phyloP scores from a whole-genome alignment of 2,113 vertebrate genomes.

The Dipodomys stephensi region DNA sequence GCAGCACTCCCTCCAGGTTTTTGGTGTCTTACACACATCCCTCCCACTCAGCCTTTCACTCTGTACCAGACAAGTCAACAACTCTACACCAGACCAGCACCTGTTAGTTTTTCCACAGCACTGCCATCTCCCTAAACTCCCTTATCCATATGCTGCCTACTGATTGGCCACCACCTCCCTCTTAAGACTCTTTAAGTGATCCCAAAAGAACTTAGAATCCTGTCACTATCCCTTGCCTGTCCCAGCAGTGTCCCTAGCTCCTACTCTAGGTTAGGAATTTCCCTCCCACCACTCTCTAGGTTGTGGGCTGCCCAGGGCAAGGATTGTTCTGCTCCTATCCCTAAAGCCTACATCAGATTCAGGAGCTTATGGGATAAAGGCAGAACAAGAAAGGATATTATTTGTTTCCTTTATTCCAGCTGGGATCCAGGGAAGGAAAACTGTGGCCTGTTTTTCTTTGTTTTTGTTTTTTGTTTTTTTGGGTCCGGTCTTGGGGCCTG shows the following conservation, averaged over 20 bases:
- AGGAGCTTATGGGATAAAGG: neutral
- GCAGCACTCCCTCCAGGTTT: neutral
- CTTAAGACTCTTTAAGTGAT: neutral
- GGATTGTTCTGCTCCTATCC: neutral
- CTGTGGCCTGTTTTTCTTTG: neutral
- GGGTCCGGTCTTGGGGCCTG: too few relatives aligned
- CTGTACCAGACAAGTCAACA: neutral
- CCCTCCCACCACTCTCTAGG: neutral
- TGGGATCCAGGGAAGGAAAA: conserved; percentile 4
- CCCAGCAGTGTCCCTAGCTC: neutral
- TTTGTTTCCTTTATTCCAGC: neutral
- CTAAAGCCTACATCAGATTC: neutral
- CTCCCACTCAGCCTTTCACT: neutral
- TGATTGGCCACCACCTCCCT: neutral
- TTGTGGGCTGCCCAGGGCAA: neutral
- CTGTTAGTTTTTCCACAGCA: neutral
- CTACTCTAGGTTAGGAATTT: neutral
- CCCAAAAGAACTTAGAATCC: too few relatives aligned
- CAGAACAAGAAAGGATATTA: neutral
- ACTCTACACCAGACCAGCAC: neutral
- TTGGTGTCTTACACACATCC: too few relatives aligned
- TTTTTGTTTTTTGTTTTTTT: neutral
- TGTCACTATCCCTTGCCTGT: neutral
- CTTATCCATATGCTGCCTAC: neutral
- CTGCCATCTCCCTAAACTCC: accelerated